These are phyloP conservation scores for Spialia ferax DNA, from an alignment of 2,888 invertebrate genomes.

Conservation along the genomic window DNA sequence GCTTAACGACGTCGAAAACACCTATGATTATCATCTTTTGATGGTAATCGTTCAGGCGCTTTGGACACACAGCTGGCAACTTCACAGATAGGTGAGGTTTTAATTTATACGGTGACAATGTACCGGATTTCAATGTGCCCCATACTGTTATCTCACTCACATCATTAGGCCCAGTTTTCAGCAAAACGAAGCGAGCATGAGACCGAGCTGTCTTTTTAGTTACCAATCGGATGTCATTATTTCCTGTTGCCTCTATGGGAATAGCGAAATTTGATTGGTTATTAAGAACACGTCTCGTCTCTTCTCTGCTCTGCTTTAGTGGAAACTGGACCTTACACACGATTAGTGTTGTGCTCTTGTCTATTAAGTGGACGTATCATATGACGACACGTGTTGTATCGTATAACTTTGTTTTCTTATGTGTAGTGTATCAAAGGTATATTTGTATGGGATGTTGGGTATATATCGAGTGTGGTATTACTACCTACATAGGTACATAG, in stretches of 20 bases:
- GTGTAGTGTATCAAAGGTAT: background rate
- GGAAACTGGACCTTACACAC: no score
- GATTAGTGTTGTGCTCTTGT: constrained; percentile 14
- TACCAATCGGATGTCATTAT: no score
- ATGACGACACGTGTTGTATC: background rate
- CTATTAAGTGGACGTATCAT: constrained; percentile 21
- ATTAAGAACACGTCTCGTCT: no score
- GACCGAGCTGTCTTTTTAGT: no score
- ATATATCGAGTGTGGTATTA: background rate
- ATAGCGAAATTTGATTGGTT: no score
- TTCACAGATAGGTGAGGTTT: constrained; percentile 78
- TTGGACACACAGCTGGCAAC: constrained; percentile 81
- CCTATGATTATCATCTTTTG: constrained; percentile 87
- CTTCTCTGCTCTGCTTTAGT: no score
- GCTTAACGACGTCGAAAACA: constrained; percentile 86
- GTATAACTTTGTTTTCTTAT: background rate
- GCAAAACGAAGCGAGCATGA: no score
- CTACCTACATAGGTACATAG: no score
- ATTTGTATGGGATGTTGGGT: background rate
- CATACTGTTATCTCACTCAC: constrained; percentile 58
- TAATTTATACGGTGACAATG: constrained; percentile 59
- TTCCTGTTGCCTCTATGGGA: no score
- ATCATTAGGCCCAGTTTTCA: no score
- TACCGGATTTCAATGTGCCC: constrained; percentile 74
- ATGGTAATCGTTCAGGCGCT: constrained; percentile 83